phyloP scores from a whole-genome alignment of 53 echinoderm and acorn worm genomes.

The Zoroaster sp. region DNA sequence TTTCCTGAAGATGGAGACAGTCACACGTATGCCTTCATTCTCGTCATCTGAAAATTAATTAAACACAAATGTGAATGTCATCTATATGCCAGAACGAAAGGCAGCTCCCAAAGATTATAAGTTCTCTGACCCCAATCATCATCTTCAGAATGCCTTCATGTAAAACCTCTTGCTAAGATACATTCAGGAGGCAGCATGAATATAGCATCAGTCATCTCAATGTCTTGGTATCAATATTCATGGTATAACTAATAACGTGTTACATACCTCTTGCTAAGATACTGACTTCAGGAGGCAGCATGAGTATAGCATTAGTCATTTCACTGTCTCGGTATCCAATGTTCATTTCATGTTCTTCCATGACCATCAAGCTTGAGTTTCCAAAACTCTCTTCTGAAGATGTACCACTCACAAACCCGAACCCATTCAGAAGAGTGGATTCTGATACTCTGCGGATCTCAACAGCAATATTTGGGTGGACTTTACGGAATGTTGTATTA shows the following conservation, averaged over 20 bases:
- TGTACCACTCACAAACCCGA: neutral
- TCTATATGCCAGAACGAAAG: neutral
- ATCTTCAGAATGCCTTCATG: neutral
- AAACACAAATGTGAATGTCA: neutral
- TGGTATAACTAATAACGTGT: neutral
- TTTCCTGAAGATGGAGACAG: slow-evolving; percentile 59
- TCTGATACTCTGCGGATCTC: slow-evolving; percentile 44
- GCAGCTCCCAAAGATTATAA: neutral
- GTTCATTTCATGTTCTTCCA: neutral
- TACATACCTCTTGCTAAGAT: slow-evolving; percentile 16
- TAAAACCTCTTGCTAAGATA: neutral
- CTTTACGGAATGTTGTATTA: slow-evolving; percentile 23
- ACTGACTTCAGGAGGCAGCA: slow-evolving; percentile 52
- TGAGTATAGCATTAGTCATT: slow-evolving; percentile 4
- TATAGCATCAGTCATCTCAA: neutral
- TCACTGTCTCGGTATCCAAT: neutral
- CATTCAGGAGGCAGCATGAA: neutral
- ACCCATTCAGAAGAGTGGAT: neutral
- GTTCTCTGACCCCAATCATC: neutral
- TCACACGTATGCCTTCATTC: slow-evolving; percentile 35
- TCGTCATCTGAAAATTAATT: neutral
- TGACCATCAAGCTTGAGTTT: slow-evolving; percentile 6
- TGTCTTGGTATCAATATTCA: neutral
- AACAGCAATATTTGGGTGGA: slow-evolving; percentile 50
- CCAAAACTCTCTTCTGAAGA: neutral